Base-by-base conservation (phyloP, 2,113 vertebrate genomes). In the Macrotis lagotis region DNA sequence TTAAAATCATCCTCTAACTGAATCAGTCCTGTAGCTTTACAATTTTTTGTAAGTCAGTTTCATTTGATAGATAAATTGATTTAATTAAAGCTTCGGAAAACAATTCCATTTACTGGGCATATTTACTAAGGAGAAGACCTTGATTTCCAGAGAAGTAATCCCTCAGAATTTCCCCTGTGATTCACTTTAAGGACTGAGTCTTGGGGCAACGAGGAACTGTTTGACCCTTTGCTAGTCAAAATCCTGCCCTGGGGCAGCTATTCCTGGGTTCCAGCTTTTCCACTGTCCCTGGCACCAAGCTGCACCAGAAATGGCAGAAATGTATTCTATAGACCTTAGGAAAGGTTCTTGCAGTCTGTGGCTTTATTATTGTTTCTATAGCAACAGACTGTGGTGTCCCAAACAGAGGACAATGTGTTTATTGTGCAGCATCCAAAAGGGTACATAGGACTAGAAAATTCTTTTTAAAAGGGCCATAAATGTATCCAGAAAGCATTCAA, bases 311-410 rank as follows among this genome's bases (percentile, higher is more conserved):
- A 93, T 94, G 51, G 91, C 91, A 95, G 95, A 89, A 96, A 11
- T 74, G 88, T 93, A 90, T 96, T 97, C 95, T 52, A 44, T 49
- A 25, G 55, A 50, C 91, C 91, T 91, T 93, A n/a, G 55, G 90
- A 93, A 89, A 92, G 91, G 59, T n/a, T 90, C 92, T 93, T 0
- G 9, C 28, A 89, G 88, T 31, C 91, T 95, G 66, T 22, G 91
- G 53, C 93, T 94, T 94, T 50, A 94, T 25, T 94, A 51, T 12
- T 50, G 92, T 97, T 94, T 96, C 97, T 94, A 96, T 95, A 74
- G 97, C 89, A 94, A 97, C 95, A 24, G 48, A 94, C 47, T 47
- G 37, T 0, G 9, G 74, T 8, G 44, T 83, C 92, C 93, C 91
- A 92, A 48, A 37, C 74, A 25, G 48, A 95, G 51, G 25, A 0